Evolutionary conservation across 2,113 vertebrate genomes (phyloP).

Genomic region (Saguinus imperator): DNA sequence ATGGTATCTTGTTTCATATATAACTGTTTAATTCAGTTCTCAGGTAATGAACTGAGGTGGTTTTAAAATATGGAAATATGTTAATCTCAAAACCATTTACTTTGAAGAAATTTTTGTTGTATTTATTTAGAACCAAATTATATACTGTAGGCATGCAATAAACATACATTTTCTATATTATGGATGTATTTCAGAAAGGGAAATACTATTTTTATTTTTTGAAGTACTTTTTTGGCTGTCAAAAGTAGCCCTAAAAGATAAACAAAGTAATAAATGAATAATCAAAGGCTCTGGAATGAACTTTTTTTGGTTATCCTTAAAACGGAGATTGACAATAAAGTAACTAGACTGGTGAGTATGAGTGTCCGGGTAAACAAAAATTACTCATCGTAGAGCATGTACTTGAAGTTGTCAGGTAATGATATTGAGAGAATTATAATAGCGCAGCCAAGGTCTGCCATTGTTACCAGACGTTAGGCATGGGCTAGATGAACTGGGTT

Average conservation of each 20-base stretch:
- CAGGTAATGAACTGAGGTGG: not conserved
- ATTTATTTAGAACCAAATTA: not conserved
- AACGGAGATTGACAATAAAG: not conserved
- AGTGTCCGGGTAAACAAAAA: not conserved
- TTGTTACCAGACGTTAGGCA: not conserved
- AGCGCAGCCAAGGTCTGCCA: not conserved
- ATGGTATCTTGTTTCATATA: not conserved
- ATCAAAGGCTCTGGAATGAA: not conserved
- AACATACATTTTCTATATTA: not conserved
- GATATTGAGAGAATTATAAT: not conserved
- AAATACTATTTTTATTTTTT: not conserved
- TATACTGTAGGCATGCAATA: not conserved
- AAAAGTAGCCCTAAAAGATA: not conserved
- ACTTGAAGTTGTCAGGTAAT: not conserved
- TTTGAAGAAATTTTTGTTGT: not conserved
- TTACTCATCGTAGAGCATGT: not conserved
- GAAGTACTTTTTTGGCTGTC: not conserved
- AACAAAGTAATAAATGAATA: not conserved
- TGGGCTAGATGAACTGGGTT: not conserved
- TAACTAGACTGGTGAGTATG: not conserved
- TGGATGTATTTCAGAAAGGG: not conserved
- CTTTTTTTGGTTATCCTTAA: not conserved
- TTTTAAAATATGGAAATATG: not conserved
- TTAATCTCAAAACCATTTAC: not conserved
- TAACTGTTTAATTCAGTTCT: not conserved